phyloP scores from a whole-genome alignment of 2,888 invertebrate genomes.

The Cataglyphis albicans region DNA sequence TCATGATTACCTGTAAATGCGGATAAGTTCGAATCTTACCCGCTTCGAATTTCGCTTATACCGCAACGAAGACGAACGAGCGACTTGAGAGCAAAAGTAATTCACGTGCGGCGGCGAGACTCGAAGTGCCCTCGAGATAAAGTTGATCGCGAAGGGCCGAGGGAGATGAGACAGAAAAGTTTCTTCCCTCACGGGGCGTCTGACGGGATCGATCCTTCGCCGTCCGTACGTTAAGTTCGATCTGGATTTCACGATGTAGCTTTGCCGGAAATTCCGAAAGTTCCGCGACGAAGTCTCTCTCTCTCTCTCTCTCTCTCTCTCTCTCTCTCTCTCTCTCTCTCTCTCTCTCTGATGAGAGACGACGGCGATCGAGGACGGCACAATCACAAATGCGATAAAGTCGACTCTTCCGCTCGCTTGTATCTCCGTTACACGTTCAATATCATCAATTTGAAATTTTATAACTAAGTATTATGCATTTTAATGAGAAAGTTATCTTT shows the following conservation, averaged over 20 bases:
- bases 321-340: conserved; percentile 31
- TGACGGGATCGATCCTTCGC: conserved; percentile 51
- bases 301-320: background rate
- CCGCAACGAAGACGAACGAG: conserved; percentile 25
- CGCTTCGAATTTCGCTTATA: conserved; percentile 12
- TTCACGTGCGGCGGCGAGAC: conserved; percentile 65
- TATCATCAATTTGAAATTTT: background rate
- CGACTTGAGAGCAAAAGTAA: conserved; percentile 67
- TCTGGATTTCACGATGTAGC: conserved; percentile 51
- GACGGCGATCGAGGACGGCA: background rate
- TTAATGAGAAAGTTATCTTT: background rate
- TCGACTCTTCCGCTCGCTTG: conserved; percentile 9
- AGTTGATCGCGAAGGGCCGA: conserved; percentile 50
- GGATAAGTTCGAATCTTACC: background rate
- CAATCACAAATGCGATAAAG: conserved; percentile 49
- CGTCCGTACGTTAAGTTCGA: conserved; percentile 51
- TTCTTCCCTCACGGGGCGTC: conserved; percentile 34
- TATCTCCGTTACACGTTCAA: background rate
- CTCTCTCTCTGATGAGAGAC: conserved; percentile 27
- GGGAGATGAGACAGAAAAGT: conserved; percentile 57
- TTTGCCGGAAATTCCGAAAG: conserved; percentile 57
- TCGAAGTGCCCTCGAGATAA: conserved; percentile 65
- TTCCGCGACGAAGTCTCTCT: conserved; percentile 50
- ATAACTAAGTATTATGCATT: background rate
- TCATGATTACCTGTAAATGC: conserved; percentile 24